A percentile compares a stretch with the other conserved stretches of the same genome.
Conservation (phyloP, 92 coral and sea anemone genomes). For the Isaurus tuberculatus region DNA sequence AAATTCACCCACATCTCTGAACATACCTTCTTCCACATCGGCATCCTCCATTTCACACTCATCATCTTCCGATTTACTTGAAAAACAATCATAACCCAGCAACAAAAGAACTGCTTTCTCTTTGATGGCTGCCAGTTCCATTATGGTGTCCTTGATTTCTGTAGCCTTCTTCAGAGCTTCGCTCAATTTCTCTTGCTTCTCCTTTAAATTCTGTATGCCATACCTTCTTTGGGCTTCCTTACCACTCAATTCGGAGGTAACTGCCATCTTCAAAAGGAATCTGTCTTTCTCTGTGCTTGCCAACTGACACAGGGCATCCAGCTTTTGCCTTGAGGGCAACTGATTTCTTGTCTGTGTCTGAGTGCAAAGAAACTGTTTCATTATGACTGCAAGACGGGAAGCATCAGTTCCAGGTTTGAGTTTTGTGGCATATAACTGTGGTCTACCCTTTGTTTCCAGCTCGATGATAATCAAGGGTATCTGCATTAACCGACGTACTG, state of each 20-base stretch:
- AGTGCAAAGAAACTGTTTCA: conserved; percentile 49
- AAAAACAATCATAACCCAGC: conserved; percentile 50
- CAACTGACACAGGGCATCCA: conserved; percentile 50
- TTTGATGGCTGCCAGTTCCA: conserved; percentile 49
- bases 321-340: conserved; percentile 45
- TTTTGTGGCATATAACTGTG: conserved; percentile 52
- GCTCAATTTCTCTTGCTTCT: conserved; percentile 30
- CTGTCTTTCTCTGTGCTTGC: conserved; percentile 57
- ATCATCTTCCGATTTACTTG: conserved; percentile 59
- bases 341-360: conserved; percentile 39
- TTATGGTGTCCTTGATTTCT: conserved; percentile 46
- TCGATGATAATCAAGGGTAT: conserved; percentile 44
- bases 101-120: conserved; percentile 42
- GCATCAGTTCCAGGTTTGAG: conserved; percentile 55
- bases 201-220: conserved; percentile 54
- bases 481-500: conserved; percentile 61
- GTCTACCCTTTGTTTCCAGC: conserved; percentile 31
- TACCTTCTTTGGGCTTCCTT: conserved; percentile 60
- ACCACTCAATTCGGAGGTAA: conserved; percentile 43
- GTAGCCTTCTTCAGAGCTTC: conserved; percentile 32
- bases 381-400: conserved; percentile 35
- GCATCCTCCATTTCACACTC: conserved; percentile 41
- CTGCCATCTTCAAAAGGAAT: conserved; percentile 45
- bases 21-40: not conserved
- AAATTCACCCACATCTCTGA: no score